These are phyloP conservation scores for Styela clava DNA, from an alignment of 23 tunicate species.

Conservation along the genomic window DNA sequence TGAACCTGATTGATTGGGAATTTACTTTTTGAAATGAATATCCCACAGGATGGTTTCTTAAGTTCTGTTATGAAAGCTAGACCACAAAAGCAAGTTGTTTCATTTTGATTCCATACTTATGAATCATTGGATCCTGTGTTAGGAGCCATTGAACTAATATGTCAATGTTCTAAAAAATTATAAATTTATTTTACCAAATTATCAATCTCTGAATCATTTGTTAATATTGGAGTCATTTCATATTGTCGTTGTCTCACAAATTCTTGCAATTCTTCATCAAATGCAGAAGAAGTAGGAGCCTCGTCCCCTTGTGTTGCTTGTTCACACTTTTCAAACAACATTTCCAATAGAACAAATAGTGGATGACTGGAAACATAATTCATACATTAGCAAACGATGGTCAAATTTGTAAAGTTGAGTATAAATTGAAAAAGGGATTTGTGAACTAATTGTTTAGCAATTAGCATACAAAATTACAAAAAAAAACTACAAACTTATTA, in stretches of 20 bases:
- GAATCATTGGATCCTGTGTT: too few relatives aligned
- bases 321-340: slow-evolving; percentile 96
- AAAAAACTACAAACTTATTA: too few relatives aligned
- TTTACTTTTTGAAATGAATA: too few relatives aligned
- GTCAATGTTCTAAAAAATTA: too few relatives aligned
- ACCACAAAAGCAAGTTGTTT: too few relatives aligned
- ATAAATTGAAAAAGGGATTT: not conserved
- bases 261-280: slow-evolving; percentile 90
- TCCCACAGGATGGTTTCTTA: too few relatives aligned
- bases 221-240: slow-evolving; percentile 56
- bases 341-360: slow-evolving; percentile 78
- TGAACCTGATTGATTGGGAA: too few relatives aligned
- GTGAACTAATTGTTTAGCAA: too few relatives aligned
- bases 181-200: slow-evolving; percentile 76
- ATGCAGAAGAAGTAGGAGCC: slow-evolving; percentile 58
- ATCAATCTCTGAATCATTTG: slow-evolving; percentile 91
- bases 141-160: too few relatives aligned
- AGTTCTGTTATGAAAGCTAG: too few relatives aligned
- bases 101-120: too few relatives aligned
- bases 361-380: slow-evolving; percentile 96
- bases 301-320: slow-evolving; percentile 91
- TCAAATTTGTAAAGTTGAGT: not conserved
- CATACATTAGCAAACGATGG: not conserved
- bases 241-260: slow-evolving; percentile 70
- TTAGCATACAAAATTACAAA: too few relatives aligned